Evolutionary conservation across 2,797 vertebrate species (phyloP).

Genomic region (Poliocrania exsul): DNA sequence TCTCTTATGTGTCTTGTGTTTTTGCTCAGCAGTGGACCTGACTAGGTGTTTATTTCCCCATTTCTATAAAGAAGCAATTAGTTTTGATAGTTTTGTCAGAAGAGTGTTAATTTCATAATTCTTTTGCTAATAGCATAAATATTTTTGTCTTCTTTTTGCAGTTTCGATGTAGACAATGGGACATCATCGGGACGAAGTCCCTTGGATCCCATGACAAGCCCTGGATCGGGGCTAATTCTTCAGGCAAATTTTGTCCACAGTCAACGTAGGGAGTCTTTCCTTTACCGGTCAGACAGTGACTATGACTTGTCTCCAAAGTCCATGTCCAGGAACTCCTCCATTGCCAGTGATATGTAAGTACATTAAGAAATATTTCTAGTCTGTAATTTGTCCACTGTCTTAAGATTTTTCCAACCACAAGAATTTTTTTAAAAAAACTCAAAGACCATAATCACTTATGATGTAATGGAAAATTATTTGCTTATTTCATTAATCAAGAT

Average conservation of each 20-base stretch:
- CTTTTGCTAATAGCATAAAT: not conserved
- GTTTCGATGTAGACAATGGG: slow-evolving; percentile 99
- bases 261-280: slow-evolving; percentile 96
- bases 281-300: slow-evolving; percentile 97
- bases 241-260: slow-evolving; percentile 99
- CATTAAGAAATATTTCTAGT: not conserved
- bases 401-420: not conserved
- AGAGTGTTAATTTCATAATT: not conserved
- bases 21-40: not conserved
- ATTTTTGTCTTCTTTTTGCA: slow-evolving; percentile 58
- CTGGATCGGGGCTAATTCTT: slow-evolving; percentile 96
- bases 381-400: not conserved
- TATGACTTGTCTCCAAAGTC: slow-evolving; percentile 99
- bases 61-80: not conserved
- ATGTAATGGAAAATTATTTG: not conserved
- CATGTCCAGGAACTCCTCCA: slow-evolving; percentile 99
- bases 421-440: not conserved
- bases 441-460: not conserved
- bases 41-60: not conserved
- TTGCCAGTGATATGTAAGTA: slow-evolving; percentile 98
- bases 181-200: slow-evolving; percentile 96
- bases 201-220: slow-evolving; percentile 97
- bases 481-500: not conserved
- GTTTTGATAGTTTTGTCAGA: not conserved
- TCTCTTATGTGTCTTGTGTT: not conserved